These are phyloP conservation scores for Chloropsis cyanopogon DNA, from an alignment of 2,113 vertebrate species.

Conservation along the genomic window DNA sequence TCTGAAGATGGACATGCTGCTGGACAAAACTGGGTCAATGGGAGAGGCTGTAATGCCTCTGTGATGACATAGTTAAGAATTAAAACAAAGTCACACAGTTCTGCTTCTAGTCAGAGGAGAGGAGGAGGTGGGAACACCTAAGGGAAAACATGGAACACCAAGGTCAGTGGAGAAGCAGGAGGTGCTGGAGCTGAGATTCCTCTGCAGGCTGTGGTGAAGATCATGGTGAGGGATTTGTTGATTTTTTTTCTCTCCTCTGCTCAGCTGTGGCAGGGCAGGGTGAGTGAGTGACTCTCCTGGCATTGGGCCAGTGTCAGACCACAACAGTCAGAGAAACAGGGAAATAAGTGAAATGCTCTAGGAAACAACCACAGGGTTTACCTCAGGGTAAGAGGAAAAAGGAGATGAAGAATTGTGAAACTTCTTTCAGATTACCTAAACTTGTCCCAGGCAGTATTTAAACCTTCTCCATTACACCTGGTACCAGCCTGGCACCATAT, in stretches of 20 bases:
- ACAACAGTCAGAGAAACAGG: background rate
- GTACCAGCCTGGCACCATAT: background rate
- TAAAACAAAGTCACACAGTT: background rate
- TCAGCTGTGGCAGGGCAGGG: background rate
- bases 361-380: background rate
- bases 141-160: background rate
- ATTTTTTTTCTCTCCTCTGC: background rate
- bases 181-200: background rate
- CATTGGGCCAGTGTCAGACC: background rate
- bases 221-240: background rate
- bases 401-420: background rate
- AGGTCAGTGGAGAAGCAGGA: background rate
- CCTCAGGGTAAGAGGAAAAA: background rate
- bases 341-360: background rate
- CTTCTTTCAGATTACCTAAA: background rate
- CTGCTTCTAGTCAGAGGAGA: background rate
- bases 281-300: background rate
- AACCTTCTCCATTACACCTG: background rate
- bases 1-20: background rate
- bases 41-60: background rate
- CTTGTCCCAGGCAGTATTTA: background rate
- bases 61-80: rapidly evolving
- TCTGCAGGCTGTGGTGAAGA: background rate
- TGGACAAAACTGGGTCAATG: background rate
- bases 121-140: background rate